Evolutionary conservation across 2,888 invertebrate species (phyloP).

Genomic region (Thalpophila matura): DNA sequence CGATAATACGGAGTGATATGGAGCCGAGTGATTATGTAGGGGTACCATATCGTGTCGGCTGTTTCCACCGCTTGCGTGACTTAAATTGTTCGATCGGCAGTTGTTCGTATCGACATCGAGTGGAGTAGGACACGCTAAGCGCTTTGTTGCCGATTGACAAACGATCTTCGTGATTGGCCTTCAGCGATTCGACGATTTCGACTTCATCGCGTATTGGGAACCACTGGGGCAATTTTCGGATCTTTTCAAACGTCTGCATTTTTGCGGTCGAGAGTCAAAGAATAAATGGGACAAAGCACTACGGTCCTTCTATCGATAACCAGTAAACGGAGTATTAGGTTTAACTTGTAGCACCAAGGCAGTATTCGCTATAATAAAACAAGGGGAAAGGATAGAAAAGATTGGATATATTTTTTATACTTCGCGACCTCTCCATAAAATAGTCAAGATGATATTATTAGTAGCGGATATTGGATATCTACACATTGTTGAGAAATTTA

Average conservation of each 20-base stretch:
- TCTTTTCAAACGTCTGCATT: slow-evolving; percentile 58
- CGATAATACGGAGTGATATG: slow-evolving; percentile 67
- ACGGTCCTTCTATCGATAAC: slow-evolving; percentile 42
- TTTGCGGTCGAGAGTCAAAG: slow-evolving; percentile 35
- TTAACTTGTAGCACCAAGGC: slow-evolving; percentile 38
- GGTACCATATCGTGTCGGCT: slow-evolving; percentile 66
- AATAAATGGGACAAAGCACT: slow-evolving; percentile 35
- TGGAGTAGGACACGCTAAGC: slow-evolving; percentile 83
- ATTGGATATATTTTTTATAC: slow-evolving; percentile 34
- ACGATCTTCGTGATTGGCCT: slow-evolving; percentile 79
- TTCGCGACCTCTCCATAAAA: slow-evolving; percentile 32
- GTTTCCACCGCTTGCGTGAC: slow-evolving; percentile 77
- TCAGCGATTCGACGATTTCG: slow-evolving; percentile 67
- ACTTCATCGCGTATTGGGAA: slow-evolving; percentile 65
- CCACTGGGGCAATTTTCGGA: slow-evolving; percentile 58
- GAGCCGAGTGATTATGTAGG: slow-evolving; percentile 65
- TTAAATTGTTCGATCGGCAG: slow-evolving; percentile 75
- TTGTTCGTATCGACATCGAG: slow-evolving; percentile 80
- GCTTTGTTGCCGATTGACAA: slow-evolving; percentile 79
- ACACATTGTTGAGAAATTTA: slow-evolving; percentile 19
- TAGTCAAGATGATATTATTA: slow-evolving; percentile 33
- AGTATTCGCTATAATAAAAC: slow-evolving; percentile 39
- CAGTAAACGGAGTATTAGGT: slow-evolving; percentile 35
- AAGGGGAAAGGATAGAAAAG: slow-evolving; percentile 16
- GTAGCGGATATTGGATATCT: slow-evolving; percentile 19